A percentile compares a stretch with the other conserved stretches of the same genome.
Evolutionary conservation across 2,797 vertebrate genomes (phyloP).

Genomic region (Valencia hispanica): DNA sequence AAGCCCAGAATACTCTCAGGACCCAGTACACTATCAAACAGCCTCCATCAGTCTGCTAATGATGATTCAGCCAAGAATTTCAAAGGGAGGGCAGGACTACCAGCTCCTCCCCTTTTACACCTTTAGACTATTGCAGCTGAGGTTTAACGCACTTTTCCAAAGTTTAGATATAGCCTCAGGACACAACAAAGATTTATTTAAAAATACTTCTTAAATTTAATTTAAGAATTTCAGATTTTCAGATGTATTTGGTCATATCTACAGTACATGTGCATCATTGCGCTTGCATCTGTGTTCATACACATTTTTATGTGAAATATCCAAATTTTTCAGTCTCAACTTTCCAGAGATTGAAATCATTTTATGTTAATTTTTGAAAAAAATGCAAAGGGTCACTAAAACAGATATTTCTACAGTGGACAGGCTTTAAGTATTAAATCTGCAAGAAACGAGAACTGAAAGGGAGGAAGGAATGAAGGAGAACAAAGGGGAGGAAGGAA

Average conservation of each 20-base stretch:
- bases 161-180: background rate
- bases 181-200: background rate
- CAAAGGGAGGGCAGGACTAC: slow-evolving; percentile 35
- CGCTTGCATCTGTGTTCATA: background rate
- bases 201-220: background rate
- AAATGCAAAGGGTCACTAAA: background rate
- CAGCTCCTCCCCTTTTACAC: slow-evolving; percentile 40
- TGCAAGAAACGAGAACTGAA: too few relatives aligned
- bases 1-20: slow-evolving; percentile 63
- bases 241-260: background rate
- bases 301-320: background rate
- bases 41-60: slow-evolving; percentile 43
- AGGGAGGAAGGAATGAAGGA: too few relatives aligned
- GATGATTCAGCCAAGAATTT: slow-evolving; percentile 61
- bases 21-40: slow-evolving; percentile 40
- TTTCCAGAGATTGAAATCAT: background rate
- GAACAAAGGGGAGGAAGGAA: too few relatives aligned
- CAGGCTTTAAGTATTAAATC: background rate
- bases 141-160: slow-evolving; percentile 45
- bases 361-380: background rate
- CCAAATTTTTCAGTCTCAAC: background rate
- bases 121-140: slow-evolving; percentile 52
- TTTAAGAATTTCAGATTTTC: background rate
- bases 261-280: background rate
- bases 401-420: background rate